phyloP scores from a whole-genome alignment of 2,888 invertebrate species.

The Sisyra nigra region DNA sequence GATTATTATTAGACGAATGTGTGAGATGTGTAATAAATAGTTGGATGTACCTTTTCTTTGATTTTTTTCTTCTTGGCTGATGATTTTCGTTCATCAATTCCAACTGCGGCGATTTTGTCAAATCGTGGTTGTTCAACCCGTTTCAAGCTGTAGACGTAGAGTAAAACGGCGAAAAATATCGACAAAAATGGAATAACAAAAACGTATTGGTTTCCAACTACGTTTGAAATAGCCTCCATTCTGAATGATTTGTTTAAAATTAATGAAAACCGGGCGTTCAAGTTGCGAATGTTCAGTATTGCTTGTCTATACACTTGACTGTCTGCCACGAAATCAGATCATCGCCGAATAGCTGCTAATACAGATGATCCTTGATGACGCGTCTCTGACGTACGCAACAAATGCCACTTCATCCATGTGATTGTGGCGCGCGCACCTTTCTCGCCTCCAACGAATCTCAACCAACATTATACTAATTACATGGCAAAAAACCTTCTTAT shows the following conservation, averaged over 20 bases:
- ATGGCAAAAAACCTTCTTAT: no score
- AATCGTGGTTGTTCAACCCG: slow-evolving; percentile 67
- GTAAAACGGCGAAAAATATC: slow-evolving; percentile 54
- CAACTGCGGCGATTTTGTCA: slow-evolving; percentile 45
- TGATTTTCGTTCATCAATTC: slow-evolving; percentile 48
- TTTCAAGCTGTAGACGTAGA: slow-evolving; percentile 66
- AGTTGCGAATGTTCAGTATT: background rate
- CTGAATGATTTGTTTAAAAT: slow-evolving; percentile 9
- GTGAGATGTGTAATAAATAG: slow-evolving; percentile 7
- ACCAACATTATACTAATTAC: no score
- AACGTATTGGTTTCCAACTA: slow-evolving; percentile 37
- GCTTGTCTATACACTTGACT: slow-evolving; percentile 9
- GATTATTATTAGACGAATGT: no score
- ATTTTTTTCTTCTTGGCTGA: slow-evolving; percentile 50
- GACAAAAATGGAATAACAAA: slow-evolving; percentile 41
- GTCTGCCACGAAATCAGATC: slow-evolving; percentile 14
- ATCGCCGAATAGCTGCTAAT: slow-evolving; percentile 13
- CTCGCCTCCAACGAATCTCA: no score
- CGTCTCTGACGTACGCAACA: slow-evolving; percentile 47
- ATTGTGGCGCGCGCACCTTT: background rate
- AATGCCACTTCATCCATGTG: slow-evolving; percentile 5
- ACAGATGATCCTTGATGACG: slow-evolving; percentile 39
- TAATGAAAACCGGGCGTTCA: slow-evolving; percentile 1
- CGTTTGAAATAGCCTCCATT: slow-evolving; percentile 44
- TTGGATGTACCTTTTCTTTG: slow-evolving; percentile 52